A percentile compares a stretch with the other conserved stretches of the same genome.
Conservation (phyloP, 2,888 invertebrate species). For the Trissolcus japonicus region DNA sequence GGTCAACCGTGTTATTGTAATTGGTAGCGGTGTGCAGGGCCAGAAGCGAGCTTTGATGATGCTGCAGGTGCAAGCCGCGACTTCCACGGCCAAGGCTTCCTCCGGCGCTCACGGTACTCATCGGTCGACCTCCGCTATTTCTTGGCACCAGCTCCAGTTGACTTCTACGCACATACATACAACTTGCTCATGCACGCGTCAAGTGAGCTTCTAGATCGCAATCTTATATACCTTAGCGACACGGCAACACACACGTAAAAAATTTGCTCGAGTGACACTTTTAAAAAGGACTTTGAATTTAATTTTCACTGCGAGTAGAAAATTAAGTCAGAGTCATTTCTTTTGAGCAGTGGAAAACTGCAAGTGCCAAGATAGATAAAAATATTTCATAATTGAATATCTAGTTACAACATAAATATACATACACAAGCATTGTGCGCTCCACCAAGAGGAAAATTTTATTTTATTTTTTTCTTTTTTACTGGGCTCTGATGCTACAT, state of each 20-base stretch:
- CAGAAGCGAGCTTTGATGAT: constrained; percentile 71
- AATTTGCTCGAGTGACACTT: constrained; percentile 53
- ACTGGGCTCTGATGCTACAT: constrained; percentile 67
- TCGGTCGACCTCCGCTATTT: constrained; percentile 71
- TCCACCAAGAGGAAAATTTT: constrained; percentile 71
- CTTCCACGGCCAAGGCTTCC: constrained; percentile 73
- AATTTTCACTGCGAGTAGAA: no score
- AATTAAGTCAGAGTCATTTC: no score
- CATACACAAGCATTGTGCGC: constrained; percentile 76
- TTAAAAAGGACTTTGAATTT: background rate
- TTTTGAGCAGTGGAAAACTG: constrained; percentile 61
- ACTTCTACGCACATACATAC: constrained; percentile 74
- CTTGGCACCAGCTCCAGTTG: constrained; percentile 75
- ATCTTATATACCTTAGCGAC: constrained; percentile 65
- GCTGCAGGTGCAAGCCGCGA: constrained; percentile 69
- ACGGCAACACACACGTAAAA: constrained; percentile 71
- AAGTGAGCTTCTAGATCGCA: constrained; percentile 60
- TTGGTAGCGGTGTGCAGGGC: constrained; percentile 71
- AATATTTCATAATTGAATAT: constrained; percentile 68
- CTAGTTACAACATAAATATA: constrained; percentile 76
- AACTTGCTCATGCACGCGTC: constrained; percentile 72
- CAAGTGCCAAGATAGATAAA: constrained; percentile 63
- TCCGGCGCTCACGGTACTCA: constrained; percentile 72
- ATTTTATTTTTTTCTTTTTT: constrained; percentile 52
- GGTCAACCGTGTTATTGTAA: constrained; percentile 72